Base-by-base conservation (phyloP, 2,113 vertebrate species). In the Sebastes schlegelii region DNA sequence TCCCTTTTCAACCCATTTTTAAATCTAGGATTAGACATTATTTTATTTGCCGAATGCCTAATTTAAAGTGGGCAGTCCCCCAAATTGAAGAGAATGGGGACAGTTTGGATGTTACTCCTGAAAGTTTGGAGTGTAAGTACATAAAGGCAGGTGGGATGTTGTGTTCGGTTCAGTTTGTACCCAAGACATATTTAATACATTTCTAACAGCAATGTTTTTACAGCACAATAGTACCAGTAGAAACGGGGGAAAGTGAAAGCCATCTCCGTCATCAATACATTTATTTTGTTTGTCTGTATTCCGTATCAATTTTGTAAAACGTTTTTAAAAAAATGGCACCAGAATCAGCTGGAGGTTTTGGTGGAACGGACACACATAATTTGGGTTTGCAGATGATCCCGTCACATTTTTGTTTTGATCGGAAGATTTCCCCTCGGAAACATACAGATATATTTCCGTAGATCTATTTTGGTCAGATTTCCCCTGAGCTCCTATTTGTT, bases 381-480 rank as follows among this genome's bases (percentile, higher is more conserved):
- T 62, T 17, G 66, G 4, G 62, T 62, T 17, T 42, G 55, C 17
- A 14, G 43, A 57, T 12, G 51, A 77, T 77, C 61, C 72, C 17
- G 1, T 43, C 48, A 54, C 48, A 49, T 65, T 62, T 43, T 4
- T 48, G 63, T 67, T 72, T 54, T 63, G 49, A 83, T 71, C 3
- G 1, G n/a, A 69, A 74, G n/a, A 70, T 74, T 75, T 65, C 55
- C 52, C 77, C 11, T 1, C 0, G 42, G 63, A 69, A 42, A 54
- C 40, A 62, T 4, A 26, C 55, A 54, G 40, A 69, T 72, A 34
- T 46, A 42, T 63, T 57, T 68, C 64, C 26, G 51, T 68, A n/a
- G 48, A 84, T 16, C 70, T 74, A 46, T 80, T 82, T 63, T 43
- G 55, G 45, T 82, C 61, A 55, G 40, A 89, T 82, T 80, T 82